phyloP scores from a whole-genome alignment of 2,797 vertebrate genomes.

The Danio aesculapii region DNA sequence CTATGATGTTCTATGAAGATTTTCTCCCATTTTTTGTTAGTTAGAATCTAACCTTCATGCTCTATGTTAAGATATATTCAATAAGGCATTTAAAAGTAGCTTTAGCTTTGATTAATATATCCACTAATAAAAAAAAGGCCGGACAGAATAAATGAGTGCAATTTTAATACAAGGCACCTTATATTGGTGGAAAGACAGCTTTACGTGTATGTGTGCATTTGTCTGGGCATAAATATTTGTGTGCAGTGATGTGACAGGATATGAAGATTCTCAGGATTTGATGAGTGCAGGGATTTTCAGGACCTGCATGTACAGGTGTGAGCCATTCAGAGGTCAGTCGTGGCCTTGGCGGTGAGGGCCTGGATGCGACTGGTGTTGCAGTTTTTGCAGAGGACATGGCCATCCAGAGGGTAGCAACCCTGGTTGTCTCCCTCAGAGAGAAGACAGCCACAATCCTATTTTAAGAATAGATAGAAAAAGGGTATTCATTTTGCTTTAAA shows the following conservation, averaged over 20 bases:
- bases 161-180: conserved; percentile 24
- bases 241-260: conserved; percentile 35
- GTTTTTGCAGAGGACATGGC: conserved; percentile 97
- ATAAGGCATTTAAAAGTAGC: conserved; percentile 11
- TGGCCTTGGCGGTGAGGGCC: conserved; percentile 95
- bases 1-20: conserved; percentile 12
- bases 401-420: conserved; percentile 97
- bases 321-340: conserved; percentile 93
- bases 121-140: conserved; percentile 10
- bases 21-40: too few relatives aligned
- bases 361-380: conserved; percentile 96
- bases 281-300: conserved; percentile 20
- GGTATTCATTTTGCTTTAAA: neutral
- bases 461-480: neutral
- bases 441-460: conserved; percentile 91
- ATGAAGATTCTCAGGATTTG: conserved; percentile 25
- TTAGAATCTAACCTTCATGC: conserved; percentile 16
- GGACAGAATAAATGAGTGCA: conserved; percentile 39
- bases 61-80: neutral
- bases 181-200: conserved; percentile 13
- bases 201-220: conserved; percentile 25
- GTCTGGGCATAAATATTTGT: conserved; percentile 41
- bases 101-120: neutral
- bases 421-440: conserved; percentile 98
- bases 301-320: conserved; percentile 37